Evolutionary conservation across 2,113 vertebrate genomes (phyloP).

Genomic region (Loxodonta africana): DNA sequence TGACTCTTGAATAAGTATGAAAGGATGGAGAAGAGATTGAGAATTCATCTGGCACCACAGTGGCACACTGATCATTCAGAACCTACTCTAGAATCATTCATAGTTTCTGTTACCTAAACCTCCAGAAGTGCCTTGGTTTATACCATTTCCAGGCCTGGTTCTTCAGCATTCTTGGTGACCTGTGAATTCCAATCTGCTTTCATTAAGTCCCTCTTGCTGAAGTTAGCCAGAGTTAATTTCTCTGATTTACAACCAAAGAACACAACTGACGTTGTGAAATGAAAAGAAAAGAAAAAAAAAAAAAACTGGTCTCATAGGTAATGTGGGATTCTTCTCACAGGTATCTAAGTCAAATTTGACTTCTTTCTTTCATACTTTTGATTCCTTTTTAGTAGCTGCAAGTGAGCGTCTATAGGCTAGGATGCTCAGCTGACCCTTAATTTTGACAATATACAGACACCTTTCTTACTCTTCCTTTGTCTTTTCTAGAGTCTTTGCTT

Average conservation of each 20-base stretch:
- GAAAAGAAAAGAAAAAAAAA: neutral
- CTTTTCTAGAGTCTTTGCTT: no score
- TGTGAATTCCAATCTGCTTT: neutral
- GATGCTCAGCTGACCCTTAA: no score
- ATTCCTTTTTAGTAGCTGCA: neutral
- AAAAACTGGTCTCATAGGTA: neutral
- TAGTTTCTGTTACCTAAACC: no score
- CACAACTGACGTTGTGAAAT: neutral
- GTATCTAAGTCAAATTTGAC: neutral
- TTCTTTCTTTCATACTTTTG: neutral
- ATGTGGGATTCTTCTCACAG: neutral
- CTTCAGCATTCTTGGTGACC: neutral
- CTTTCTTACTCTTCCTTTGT: no score
- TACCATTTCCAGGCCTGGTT: neutral
- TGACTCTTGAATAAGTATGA: neutral
- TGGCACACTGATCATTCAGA: neutral
- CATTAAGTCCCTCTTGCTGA: neutral
- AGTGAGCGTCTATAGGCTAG: neutral
- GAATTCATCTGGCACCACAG: neutral
- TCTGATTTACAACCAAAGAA: neutral
- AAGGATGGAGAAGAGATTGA: neutral
- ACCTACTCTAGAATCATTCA: neutral
- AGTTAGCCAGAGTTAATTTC: neutral
- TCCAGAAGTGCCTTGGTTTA: neutral
- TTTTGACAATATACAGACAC: no score